These are phyloP conservation scores for Condylostylus longicornis DNA, from an alignment of 1,140 invertebrate genomes.

Conservation along the genomic window DNA sequence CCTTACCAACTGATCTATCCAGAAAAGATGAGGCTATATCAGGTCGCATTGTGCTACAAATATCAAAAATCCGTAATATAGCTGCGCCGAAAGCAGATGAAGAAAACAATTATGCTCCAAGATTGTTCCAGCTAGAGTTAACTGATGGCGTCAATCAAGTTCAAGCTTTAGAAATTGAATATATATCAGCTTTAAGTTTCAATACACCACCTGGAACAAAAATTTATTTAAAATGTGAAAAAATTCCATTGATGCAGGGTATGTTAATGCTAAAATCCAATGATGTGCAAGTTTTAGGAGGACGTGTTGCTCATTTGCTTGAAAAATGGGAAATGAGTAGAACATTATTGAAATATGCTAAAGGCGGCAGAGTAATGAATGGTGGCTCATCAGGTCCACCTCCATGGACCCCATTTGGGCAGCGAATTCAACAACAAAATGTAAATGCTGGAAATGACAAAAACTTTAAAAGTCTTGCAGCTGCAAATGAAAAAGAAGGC, in stretches of 20 bases:
- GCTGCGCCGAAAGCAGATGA: slow-evolving; percentile 82
- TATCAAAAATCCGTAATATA: slow-evolving; percentile 74
- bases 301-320: slow-evolving; percentile 62
- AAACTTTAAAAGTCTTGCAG: slow-evolving; percentile 51
- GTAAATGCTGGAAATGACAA: slow-evolving; percentile 33
- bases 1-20: slow-evolving; percentile 35
- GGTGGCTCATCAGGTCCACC: slow-evolving; percentile 61
- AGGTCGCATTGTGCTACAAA: slow-evolving; percentile 65
- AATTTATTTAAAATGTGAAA: slow-evolving; percentile 35
- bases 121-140: slow-evolving; percentile 65
- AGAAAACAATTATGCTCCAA: slow-evolving; percentile 61
- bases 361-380: slow-evolving; percentile 37
- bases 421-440: slow-evolving; percentile 39
- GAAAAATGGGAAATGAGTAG: slow-evolving; percentile 82
- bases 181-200: slow-evolving; percentile 48
- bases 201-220: slow-evolving; percentile 68
- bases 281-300: slow-evolving; percentile 57
- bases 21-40: slow-evolving; percentile 47
- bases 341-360: slow-evolving; percentile 56
- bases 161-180: slow-evolving; percentile 58
- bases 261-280: slow-evolving; percentile 52
- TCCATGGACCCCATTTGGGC: slow-evolving; percentile 81
- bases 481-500: slow-evolving; percentile 40
- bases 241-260: slow-evolving; percentile 44
- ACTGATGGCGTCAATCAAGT: slow-evolving; percentile 69